Evolutionary conservation across 2,113 vertebrate species (phyloP), one percentile per base, ranked within the genome.

Genomic region (Taurulus bubalis): DNA sequence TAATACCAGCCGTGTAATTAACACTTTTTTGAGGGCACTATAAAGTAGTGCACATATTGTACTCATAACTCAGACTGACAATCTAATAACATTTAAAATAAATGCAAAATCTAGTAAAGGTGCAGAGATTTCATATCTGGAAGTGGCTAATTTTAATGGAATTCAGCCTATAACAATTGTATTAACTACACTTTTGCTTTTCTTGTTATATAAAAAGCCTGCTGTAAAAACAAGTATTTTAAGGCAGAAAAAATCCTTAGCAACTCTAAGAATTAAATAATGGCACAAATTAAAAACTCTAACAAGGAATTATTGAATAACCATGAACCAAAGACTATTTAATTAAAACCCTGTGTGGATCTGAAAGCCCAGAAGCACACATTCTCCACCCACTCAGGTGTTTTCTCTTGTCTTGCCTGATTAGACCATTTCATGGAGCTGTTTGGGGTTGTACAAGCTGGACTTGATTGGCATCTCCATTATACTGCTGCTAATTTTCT

Each of bases 381-480:
- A n/a, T 40, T n/a, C 34, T 66, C n/a, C n/a, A 66, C 38, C 24
- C 63, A 68, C 65, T 32, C 65, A 30, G 38, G 24, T 47, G 26
- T 11, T 67, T 45, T 18, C 26, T 30, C 26, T 51, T 32, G 9
- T 32, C 9, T 22, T 68, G 66, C 26, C 65, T 51, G 10, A 49
- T 49, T 69, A 34, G 45, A 32, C 42, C 30, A 34, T 20, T 22
- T 32, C 45, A 34, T 34, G 47, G 11, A 18, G 66, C 20, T 34
- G 6, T 34, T 28, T 51, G 28, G 18, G 65, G 30, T 11, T 49
- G 47, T 51, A 15, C 28, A 69, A 34, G 22, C 26, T 7, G 28
- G 28, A 8, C 28, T 66, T 45, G 64, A 66, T 18, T 66, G 64
- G 14, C 38, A 28, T 49, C 55, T 69, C 3, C 1, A 22, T 47